phyloP scores from a whole-genome alignment of 2,113 vertebrate species.

The Apodemus sylvaticus region DNA sequence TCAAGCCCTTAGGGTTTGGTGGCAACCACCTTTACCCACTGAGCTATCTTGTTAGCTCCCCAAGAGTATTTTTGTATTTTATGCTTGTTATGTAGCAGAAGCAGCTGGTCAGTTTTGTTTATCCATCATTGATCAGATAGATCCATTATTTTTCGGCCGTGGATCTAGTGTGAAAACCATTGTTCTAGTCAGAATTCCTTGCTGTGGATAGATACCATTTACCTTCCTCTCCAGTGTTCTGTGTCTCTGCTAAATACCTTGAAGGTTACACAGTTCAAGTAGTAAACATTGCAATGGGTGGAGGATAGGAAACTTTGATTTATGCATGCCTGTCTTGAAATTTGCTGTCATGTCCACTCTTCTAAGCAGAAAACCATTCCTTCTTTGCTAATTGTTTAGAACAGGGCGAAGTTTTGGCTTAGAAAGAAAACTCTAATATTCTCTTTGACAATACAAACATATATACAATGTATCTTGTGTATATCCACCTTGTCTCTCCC shows the following conservation, averaged over 20 bases:
- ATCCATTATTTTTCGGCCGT: too few relatives aligned
- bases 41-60: background rate
- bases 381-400: background rate
- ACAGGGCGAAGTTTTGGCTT: background rate
- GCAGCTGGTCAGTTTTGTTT: background rate
- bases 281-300: too few relatives aligned
- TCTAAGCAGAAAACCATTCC: background rate
- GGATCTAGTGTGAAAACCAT: background rate
- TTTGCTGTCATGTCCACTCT: background rate
- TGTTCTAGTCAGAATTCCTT: background rate
- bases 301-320: background rate
- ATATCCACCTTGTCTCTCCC: background rate
- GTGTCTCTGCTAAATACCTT: background rate
- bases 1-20: background rate
- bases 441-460: background rate
- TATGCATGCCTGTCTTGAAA: background rate
- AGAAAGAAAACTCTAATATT: background rate
- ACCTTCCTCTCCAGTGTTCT: background rate
- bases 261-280: background rate
- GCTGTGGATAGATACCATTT: background rate
- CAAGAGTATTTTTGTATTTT: background rate
- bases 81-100: background rate
- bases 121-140: background rate
- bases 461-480: background rate
- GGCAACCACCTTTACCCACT: background rate